Conservation (phyloP, 2,113 vertebrate species). For the Alces alces region DNA sequence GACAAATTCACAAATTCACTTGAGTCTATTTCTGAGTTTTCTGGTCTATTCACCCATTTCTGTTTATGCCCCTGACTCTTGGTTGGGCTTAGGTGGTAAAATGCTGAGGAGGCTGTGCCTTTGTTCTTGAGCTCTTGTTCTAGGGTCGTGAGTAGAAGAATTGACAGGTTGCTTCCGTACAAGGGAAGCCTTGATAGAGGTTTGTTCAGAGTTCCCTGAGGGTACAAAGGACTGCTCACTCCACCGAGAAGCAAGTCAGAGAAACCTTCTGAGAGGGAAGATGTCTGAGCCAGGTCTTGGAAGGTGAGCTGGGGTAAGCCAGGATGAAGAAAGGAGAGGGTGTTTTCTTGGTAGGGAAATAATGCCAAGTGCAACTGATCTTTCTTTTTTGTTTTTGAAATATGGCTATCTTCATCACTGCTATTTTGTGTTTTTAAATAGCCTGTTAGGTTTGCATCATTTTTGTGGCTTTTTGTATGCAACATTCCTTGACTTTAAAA, state of each 20-base stretch:
- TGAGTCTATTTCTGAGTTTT: neutral
- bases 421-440: neutral
- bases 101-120: neutral
- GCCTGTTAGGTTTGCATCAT: neutral
- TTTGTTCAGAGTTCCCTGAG: neutral
- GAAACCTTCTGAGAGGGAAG: neutral
- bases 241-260: neutral
- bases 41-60: neutral
- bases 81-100: neutral
- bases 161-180: neutral
- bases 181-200: rapidly evolving
- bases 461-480: neutral
- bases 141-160: neutral
- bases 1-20: neutral
- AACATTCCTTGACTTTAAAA: neutral
- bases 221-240: neutral
- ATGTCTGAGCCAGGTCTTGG: neutral
- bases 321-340: neutral
- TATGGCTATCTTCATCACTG: neutral
- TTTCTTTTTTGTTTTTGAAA: neutral
- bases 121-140: neutral
- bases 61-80: neutral
- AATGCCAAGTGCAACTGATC: neutral
- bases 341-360: neutral
- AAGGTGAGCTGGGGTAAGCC: neutral